phyloP scores from a whole-genome alignment of 2,797 vertebrate species.

The Semaprochilodus insignis region DNA sequence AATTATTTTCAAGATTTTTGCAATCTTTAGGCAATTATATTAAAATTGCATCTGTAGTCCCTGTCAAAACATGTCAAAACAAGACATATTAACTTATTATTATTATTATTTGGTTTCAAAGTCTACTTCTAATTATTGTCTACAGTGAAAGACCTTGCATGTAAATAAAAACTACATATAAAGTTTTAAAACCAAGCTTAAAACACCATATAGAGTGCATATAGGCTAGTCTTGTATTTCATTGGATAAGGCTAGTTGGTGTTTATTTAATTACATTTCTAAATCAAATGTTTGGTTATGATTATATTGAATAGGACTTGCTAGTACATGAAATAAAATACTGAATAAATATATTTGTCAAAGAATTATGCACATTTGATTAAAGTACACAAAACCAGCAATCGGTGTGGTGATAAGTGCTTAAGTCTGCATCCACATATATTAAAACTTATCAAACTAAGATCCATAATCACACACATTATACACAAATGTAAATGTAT shows the following conservation, averaged over 20 bases:
- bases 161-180: background rate
- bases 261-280: background rate
- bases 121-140: background rate
- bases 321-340: background rate
- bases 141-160: background rate
- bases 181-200: background rate
- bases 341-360: background rate
- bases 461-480: background rate
- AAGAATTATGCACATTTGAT: background rate
- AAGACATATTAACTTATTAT: background rate
- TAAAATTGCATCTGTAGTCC: background rate
- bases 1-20: background rate
- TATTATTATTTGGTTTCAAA: background rate
- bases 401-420: background rate
- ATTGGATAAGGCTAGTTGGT: constrained; percentile 3
- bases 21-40: background rate
- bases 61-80: background rate
- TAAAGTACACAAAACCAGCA: background rate
- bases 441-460: background rate
- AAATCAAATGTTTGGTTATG: background rate
- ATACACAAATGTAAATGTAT: background rate
- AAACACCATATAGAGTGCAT: background rate
- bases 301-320: background rate
- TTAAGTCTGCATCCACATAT: background rate
- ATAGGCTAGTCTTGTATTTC: background rate